These are phyloP conservation scores for Proteles cristata DNA, from an alignment of 2,113 vertebrate species.

Conservation along the genomic window DNA sequence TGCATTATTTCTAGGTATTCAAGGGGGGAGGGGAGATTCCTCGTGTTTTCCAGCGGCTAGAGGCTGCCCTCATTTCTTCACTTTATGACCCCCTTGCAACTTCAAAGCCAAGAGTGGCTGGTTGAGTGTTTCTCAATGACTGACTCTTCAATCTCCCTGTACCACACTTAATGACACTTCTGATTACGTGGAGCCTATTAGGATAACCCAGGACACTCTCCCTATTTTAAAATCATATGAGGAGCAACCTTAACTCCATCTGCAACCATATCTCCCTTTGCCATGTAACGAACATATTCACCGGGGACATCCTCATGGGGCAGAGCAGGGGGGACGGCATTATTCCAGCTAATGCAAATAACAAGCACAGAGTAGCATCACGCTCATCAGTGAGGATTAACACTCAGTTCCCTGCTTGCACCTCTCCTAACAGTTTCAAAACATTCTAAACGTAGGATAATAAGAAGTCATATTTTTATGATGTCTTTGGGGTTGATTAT, in stretches of 20 bases:
- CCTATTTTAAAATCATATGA: neutral
- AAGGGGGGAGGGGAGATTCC: neutral
- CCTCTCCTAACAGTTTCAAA: neutral
- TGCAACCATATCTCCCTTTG: neutral
- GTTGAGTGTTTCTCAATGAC: neutral
- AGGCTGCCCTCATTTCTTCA: neutral
- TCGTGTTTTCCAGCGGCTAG: neutral
- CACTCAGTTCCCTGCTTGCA: neutral
- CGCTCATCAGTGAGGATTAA: neutral
- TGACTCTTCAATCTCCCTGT: neutral
- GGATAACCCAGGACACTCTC: neutral
- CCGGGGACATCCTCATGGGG: neutral
- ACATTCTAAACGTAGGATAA: neutral
- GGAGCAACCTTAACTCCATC: neutral
- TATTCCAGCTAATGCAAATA: neutral
- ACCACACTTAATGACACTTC: neutral
- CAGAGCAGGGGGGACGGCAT: neutral
- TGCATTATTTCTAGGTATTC: neutral
- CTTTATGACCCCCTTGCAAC: neutral
- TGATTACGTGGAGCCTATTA: neutral
- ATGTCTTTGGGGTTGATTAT: constrained; percentile 29
- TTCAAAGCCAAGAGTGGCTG: neutral
- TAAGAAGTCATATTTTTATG: constrained; percentile 29
- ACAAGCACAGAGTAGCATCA: neutral
- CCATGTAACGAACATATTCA: neutral